A percentile compares a stretch with the other conserved stretches of the same genome.
Conservation (phyloP, 2,797 vertebrate genomes). For the Sebastes cheni region DNA sequence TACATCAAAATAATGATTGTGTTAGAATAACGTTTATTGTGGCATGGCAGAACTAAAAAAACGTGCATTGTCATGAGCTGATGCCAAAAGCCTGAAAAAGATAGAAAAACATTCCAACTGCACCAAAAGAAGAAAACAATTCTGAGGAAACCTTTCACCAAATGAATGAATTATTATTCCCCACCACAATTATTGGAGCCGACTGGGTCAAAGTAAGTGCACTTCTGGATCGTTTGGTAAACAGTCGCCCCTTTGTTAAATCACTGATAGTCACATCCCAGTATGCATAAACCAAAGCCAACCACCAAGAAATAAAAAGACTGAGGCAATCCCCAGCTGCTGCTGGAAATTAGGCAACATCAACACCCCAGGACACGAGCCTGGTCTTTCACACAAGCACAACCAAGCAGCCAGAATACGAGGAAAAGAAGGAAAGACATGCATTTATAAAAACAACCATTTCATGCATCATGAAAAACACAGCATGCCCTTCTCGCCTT, state of each 20-base stretch:
- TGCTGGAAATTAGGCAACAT: constrained; percentile 46
- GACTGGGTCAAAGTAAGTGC: constrained; percentile 28
- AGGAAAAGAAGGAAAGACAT: constrained; percentile 35
- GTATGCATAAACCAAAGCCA: constrained; percentile 67
- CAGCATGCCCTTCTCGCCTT: constrained; percentile 32
- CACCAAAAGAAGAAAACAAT: not conserved
- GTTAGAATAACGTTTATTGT: constrained; percentile 3
- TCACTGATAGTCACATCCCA: constrained; percentile 30
- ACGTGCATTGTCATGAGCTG: not conserved
- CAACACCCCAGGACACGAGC: constrained; percentile 23
- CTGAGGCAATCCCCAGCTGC: constrained; percentile 26
- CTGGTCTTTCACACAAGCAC: constrained; percentile 39
- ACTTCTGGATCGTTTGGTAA: constrained; percentile 23
- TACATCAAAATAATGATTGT: constrained; percentile 60
- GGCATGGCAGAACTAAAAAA: not conserved
- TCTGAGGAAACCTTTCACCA: constrained; percentile 10
- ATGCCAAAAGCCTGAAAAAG: not conserved
- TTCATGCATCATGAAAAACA: constrained; percentile 56
- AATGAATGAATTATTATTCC: constrained; percentile 6
- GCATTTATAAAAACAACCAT: constrained; percentile 33
- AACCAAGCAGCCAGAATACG: constrained; percentile 26
- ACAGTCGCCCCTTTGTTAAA: constrained; percentile 61
- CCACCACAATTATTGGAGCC: constrained; percentile 15
- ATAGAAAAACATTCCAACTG: not conserved
- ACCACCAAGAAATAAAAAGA: constrained; percentile 24